A percentile compares a stretch with the other conserved stretches of the same genome.
These are phyloP conservation scores for Mallateleia sp. DNA, from an alignment of 2,888 invertebrate genomes.

Conservation along the genomic window DNA sequence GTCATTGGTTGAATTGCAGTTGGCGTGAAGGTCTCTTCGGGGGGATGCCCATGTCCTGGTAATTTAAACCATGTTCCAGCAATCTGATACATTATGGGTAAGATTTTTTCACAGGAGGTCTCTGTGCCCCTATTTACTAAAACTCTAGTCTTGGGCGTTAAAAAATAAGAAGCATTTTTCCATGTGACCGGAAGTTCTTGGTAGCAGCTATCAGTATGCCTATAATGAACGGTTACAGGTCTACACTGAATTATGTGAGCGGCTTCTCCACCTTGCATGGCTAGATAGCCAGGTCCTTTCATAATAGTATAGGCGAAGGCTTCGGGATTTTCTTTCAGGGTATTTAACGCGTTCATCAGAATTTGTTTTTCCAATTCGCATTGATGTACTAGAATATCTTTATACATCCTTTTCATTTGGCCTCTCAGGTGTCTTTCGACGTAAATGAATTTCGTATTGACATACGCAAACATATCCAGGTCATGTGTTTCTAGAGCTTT, in stretches of 20 bases:
- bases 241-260: slow-evolving; percentile 82
- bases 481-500: slow-evolving; percentile 21
- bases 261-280: slow-evolving; percentile 79
- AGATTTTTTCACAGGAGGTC: background rate
- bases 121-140: slow-evolving; percentile 31
- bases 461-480: slow-evolving; percentile 74
- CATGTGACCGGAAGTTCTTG: slow-evolving; percentile 15
- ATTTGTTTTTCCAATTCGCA: slow-evolving; percentile 81
- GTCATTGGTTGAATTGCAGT: background rate
- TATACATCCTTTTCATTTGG: slow-evolving; percentile 69
- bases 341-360: slow-evolving; percentile 76
- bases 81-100: background rate
- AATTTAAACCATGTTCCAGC: background rate
- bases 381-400: slow-evolving; percentile 75
- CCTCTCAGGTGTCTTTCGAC: slow-evolving; percentile 79
- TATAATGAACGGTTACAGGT: slow-evolving; percentile 69
- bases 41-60: background rate
- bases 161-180: slow-evolving; percentile 55
- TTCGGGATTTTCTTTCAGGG: slow-evolving; percentile 79
- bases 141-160: slow-evolving; percentile 78
- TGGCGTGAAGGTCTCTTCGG: background rate
- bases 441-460: slow-evolving; percentile 82
- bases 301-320: slow-evolving; percentile 79
- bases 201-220: too few relatives aligned
- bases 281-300: slow-evolving; percentile 80